Conservation (phyloP, 1,140 invertebrate species). For the Zophobas atratus region DNA sequence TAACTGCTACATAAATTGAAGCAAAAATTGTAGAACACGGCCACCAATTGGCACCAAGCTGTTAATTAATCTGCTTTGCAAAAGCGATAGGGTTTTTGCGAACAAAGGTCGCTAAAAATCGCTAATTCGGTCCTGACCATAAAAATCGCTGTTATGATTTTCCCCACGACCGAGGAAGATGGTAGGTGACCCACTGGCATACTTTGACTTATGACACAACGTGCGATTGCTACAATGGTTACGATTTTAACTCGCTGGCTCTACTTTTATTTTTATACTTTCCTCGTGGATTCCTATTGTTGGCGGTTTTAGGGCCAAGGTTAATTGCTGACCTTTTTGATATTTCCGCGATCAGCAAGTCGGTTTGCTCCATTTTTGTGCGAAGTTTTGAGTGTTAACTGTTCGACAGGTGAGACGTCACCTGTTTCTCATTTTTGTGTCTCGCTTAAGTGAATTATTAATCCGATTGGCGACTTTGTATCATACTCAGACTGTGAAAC, state of each 20-base stretch:
- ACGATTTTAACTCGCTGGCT: constrained; percentile 39
- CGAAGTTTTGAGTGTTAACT: background rate
- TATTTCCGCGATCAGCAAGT: constrained; percentile 16
- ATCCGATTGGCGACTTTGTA: constrained; percentile 7
- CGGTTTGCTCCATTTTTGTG: background rate
- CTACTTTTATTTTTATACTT: constrained; percentile 51
- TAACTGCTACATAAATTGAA: constrained; percentile 29
- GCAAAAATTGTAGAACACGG: constrained; percentile 35
- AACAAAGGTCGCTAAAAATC: constrained; percentile 8
- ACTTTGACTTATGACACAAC: constrained; percentile 50
- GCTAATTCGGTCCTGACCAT: background rate
- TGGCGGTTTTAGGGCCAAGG: constrained; percentile 35
- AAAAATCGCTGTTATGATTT: constrained; percentile 41
- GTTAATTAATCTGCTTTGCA: constrained; percentile 28
- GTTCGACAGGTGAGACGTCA: constrained; percentile 10
- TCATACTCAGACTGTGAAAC: background rate
- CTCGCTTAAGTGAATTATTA: background rate
- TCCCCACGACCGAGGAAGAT: constrained; percentile 43
- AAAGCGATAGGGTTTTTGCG: background rate
- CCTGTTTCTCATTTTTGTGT: constrained; percentile 4
- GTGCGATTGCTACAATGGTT: constrained; percentile 43
- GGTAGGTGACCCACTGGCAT: constrained; percentile 44
- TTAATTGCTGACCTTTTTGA: constrained; percentile 32
- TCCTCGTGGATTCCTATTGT: constrained; percentile 35
- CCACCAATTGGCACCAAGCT: constrained; percentile 32